phyloP scores from a whole-genome alignment of 2,113 vertebrate genomes.

The Proterorhinus semilunaris region DNA sequence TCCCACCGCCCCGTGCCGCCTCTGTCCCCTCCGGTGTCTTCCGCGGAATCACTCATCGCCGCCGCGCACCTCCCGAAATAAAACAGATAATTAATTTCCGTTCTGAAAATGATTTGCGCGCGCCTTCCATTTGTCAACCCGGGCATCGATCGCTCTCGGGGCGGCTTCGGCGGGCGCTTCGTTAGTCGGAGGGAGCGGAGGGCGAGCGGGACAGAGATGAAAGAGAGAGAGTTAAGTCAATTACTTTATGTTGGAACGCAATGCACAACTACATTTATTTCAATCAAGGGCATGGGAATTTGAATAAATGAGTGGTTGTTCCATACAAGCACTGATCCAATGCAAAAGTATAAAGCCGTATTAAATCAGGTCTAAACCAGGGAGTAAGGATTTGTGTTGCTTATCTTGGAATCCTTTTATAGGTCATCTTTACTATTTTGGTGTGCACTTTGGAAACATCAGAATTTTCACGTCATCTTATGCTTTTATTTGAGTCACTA shows the following conservation, averaged over 20 bases:
- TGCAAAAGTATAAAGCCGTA: too few species aligned
- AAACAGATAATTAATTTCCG: slow-evolving; percentile 77
- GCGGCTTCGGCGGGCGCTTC: slow-evolving; percentile 53
- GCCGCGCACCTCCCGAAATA: slow-evolving; percentile 71
- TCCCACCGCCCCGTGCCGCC: neutral
- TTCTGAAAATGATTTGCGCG: slow-evolving; percentile 67
- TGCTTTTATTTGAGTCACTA: too few species aligned
- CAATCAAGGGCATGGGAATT: slow-evolving; percentile 52
- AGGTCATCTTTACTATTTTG: too few species aligned
- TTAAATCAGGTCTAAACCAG: neutral
- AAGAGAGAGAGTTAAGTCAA: slow-evolving; percentile 53
- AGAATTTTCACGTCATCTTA: too few species aligned
- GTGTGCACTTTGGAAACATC: too few species aligned
- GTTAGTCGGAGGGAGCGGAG: slow-evolving; percentile 58
- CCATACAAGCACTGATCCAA: neutral
- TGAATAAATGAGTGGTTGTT: slow-evolving; percentile 47
- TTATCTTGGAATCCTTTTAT: too few species aligned
- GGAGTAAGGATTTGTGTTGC: neutral
- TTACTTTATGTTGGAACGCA: slow-evolving; percentile 66
- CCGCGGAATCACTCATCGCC: slow-evolving; percentile 65
- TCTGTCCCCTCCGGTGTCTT: slow-evolving; percentile 28
- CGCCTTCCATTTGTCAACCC: slow-evolving; percentile 71
- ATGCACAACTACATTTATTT: slow-evolving; percentile 51
- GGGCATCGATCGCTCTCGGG: slow-evolving; percentile 57
- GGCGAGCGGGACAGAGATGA: slow-evolving; percentile 13